Evolutionary conservation across 2,888 invertebrate species (phyloP).

Genomic region (Callyntrura sp.): DNA sequence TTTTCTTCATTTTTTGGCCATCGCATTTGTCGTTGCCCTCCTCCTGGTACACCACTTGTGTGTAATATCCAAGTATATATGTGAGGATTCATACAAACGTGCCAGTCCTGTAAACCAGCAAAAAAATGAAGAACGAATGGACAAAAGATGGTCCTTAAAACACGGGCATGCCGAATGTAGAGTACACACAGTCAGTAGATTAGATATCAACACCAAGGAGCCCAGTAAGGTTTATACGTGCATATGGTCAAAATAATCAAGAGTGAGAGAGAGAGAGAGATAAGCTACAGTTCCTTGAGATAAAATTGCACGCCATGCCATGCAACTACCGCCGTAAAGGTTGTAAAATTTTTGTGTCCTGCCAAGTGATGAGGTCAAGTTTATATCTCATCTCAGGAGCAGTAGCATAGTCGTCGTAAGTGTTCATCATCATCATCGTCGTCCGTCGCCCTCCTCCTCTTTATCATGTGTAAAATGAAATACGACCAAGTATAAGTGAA

Average conservation of each 20-base stretch:
- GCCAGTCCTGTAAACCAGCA: too few relatives aligned
- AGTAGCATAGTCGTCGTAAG: too few relatives aligned
- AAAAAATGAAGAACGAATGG: background rate
- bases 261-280: too few relatives aligned
- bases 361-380: conserved; percentile 77
- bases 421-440: background rate
- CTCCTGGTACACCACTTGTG: background rate
- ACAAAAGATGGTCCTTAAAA: conserved; percentile 50
- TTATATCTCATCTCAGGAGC: conserved; percentile 63
- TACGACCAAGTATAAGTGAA: conserved; percentile 62
- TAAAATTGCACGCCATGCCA: conserved; percentile 48
- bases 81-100: too few relatives aligned
- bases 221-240: background rate
- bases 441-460: conserved; percentile 20
- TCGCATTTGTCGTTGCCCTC: background rate
- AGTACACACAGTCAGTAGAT: background rate
- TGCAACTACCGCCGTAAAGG: conserved; percentile 55
- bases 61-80: too few relatives aligned
- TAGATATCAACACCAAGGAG: background rate
- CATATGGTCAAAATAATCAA: background rate
- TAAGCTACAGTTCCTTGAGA: conserved; percentile 53
- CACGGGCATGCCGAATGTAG: conserved; percentile 9
- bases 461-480: conserved; percentile 49
- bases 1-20: conserved; percentile 40
- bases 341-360: conserved; percentile 68